Evolutionary conservation across 2,113 vertebrate genomes (phyloP), one percentile per base, ranked within the genome.

Genomic region (Actinemys pallida): DNA sequence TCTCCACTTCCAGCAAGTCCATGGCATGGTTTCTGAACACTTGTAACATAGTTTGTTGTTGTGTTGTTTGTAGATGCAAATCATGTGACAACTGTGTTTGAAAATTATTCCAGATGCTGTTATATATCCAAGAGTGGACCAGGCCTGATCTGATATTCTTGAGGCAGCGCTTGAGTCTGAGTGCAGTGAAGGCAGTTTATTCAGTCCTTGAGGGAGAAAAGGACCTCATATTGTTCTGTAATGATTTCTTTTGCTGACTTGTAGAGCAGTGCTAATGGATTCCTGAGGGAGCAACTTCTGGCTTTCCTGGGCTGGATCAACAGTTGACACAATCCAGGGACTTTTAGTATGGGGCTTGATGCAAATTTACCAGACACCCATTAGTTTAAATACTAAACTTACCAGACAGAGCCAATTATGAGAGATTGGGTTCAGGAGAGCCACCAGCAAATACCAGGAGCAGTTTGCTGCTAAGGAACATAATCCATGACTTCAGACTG

Each of bases 401-500:
- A 10, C 9, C 65, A 72, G 65, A 72, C 17, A 39, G 35, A 72
- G 35, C 17, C n/a, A 10, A 9, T 35, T 35, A n/a, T 20, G 19
- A 72, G n/a, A 72, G 65, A 35, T 2, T 72, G 35, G 31, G 35
- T 11, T 59, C 57, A 13, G 57, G 27, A 31, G 57, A 31, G 27
- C 27, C 65, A 72, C n/a, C 65, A 39, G 65, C 65, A 39, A 72
- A 39, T 35, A n/a, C 35, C 65, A 39, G 35, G 65, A 72, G 8
- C 65, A 39, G 9, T 72, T n/a, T 95, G 93, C 94, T 90, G 92
- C 95, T 45, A 92, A 94, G 95, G 92, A 95, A 96, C 90, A 93
- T 89, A 92, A 76, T 90, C 90, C 84, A 10, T 88, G 94, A 81
- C 82, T 82, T 57, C 87, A 56, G 52, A 52, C 85, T 20, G 89